These are phyloP conservation scores for Drosophila affinis DNA, from an alignment of 2,888 invertebrate genomes.

Conservation along the genomic window DNA sequence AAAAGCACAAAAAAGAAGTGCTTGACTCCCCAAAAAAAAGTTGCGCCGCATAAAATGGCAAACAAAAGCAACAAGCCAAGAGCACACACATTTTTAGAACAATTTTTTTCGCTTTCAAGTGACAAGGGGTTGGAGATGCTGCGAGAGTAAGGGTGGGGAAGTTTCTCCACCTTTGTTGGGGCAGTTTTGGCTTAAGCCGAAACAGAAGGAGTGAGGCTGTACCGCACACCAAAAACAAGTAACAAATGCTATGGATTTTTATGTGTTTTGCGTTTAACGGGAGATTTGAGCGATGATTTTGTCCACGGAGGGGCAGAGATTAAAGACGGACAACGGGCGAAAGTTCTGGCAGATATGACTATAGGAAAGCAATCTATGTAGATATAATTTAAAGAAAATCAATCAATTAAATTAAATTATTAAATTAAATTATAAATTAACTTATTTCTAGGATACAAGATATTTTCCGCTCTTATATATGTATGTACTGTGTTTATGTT, in stretches of 20 bases:
- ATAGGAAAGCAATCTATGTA: no score
- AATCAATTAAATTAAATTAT: background rate
- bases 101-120: conserved; percentile 64
- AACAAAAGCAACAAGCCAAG: conserved; percentile 77
- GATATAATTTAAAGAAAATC: background rate
- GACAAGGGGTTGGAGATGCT: conserved; percentile 64
- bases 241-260: conserved; percentile 39
- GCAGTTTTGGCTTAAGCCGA: conserved; percentile 56
- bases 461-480: no score
- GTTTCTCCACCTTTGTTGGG: conserved; percentile 20
- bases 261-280: conserved; percentile 53
- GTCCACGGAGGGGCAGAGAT: background rate
- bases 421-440: no score
- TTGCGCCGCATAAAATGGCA: conserved; percentile 64
- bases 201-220: conserved; percentile 52
- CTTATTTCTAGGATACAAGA: no score
- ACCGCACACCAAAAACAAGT: conserved; percentile 30
- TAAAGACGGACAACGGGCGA: background rate
- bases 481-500: no score
- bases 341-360: no score
- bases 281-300: conserved; percentile 7
- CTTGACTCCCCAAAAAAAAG: conserved; percentile 35
- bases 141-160: conserved; percentile 17
- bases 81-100: conserved; percentile 70
- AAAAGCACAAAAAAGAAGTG: conserved; percentile 40